phyloP scores from a whole-genome alignment of 35 echinoderm and acorn worm genomes.

The Ophiothrix spiculata region DNA sequence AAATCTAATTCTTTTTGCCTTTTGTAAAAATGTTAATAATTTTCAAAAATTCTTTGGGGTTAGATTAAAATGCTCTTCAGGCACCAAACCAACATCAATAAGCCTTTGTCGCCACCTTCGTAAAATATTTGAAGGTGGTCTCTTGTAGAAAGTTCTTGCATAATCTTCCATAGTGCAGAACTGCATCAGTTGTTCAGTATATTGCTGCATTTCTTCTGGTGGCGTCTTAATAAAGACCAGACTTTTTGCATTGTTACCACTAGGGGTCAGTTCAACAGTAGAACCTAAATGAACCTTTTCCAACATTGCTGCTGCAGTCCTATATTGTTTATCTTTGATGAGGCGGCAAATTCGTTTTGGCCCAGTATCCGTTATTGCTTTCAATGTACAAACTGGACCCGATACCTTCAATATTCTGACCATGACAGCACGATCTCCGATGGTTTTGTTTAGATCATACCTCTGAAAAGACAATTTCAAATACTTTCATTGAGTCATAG shows the following conservation, averaged over 20 bases:
- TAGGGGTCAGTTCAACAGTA: too few species aligned
- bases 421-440: too few species aligned
- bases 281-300: not conserved
- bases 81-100: not conserved
- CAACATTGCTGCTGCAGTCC: not conserved
- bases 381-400: not conserved
- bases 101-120: not conserved
- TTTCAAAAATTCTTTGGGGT: too few species aligned
- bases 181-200: too few species aligned
- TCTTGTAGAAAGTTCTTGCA: not conserved
- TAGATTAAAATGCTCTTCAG: too few species aligned
- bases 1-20: too few species aligned
- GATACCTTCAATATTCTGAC: not conserved
- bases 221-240: not conserved
- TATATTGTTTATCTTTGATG: not conserved
- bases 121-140: not conserved
- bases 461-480: too few species aligned
- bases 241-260: not conserved
- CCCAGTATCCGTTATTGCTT: not conserved
- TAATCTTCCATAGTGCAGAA: not conserved
- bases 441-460: too few species aligned
- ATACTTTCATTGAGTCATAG: too few species aligned
- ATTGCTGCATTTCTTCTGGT: not conserved
- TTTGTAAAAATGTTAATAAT: too few species aligned
- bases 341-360: not conserved